Percentiles rank a stretch among this genome's conserved stretches.
Evolutionary conservation across 2,888 invertebrate species (phyloP).

Genomic region (Troglohyphantes excavatus): DNA sequence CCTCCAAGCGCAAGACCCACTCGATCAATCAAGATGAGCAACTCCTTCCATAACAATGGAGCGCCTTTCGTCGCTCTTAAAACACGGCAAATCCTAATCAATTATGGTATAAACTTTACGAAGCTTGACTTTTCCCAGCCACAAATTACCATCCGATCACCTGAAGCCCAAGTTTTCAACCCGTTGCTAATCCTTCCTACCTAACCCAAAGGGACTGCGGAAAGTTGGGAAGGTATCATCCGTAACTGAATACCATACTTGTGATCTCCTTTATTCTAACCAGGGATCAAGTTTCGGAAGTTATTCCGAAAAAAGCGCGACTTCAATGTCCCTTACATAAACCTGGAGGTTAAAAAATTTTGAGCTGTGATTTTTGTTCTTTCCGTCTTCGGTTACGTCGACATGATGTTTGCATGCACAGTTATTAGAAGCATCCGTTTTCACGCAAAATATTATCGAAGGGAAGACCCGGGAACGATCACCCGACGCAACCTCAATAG

Average conservation of each 20-base stretch:
- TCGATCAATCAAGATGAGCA: background rate
- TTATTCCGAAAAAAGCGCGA: too few relatives aligned
- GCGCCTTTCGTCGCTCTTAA: background rate
- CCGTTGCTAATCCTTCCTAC: background rate
- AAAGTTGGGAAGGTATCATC: background rate
- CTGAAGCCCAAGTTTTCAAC: background rate
- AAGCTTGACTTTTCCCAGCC: background rate
- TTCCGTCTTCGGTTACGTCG: too few relatives aligned
- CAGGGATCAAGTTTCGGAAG: background rate
- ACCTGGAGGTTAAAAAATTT: too few relatives aligned
- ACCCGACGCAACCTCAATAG: too few relatives aligned
- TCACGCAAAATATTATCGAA: too few relatives aligned
- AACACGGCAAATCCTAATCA: background rate
- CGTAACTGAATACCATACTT: background rate
- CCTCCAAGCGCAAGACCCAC: background rate
- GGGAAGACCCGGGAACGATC: too few relatives aligned
- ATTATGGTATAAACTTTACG: slow-evolving; percentile 1
- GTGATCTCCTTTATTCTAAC: background rate
- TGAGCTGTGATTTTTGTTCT: too few relatives aligned
- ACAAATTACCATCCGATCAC: background rate
- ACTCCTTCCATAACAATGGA: background rate
- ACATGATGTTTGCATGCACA: too few relatives aligned
- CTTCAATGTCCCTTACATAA: background rate
- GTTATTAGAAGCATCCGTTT: too few relatives aligned
- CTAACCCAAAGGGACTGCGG: background rate